Evolutionary conservation across 2,797 vertebrate species (phyloP).

Genomic region (Cichlasoma orientale): DNA sequence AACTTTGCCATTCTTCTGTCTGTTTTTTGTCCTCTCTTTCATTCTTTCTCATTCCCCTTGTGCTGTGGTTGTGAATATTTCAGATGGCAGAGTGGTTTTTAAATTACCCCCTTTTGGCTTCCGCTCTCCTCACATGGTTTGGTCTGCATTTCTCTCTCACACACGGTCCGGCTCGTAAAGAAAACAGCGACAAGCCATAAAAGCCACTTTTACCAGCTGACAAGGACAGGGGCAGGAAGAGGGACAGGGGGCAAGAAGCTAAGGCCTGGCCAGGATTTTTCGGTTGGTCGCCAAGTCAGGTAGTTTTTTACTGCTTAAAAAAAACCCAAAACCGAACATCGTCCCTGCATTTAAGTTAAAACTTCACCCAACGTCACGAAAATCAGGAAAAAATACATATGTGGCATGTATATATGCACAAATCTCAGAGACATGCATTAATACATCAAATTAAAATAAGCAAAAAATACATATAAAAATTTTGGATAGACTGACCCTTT

Average conservation of each 20-base stretch:
- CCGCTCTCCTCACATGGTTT: constrained; percentile 79
- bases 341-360: not conserved
- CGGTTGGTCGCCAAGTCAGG: constrained; percentile 27
- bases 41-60: constrained; percentile 47
- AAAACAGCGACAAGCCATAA: constrained; percentile 81
- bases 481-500: too few species aligned
- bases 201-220: constrained; percentile 81
- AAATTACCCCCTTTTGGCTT: constrained; percentile 83
- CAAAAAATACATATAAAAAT: too few species aligned
- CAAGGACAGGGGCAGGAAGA: constrained; percentile 69
- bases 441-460: too few species aligned
- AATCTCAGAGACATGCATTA: too few species aligned
- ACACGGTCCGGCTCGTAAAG: constrained; percentile 75
- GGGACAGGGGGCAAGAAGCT: constrained; percentile 48
- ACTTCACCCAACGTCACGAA: not conserved
- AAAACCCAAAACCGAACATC: not conserved
- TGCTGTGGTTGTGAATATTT: constrained; percentile 79
- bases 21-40: constrained; percentile 13
- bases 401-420: too few species aligned
- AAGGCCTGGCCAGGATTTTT: constrained; percentile 35
- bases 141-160: constrained; percentile 77
- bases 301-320: constrained; percentile 12
- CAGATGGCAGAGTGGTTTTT: constrained; percentile 81
- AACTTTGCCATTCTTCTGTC: constrained; percentile 31
- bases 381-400: not conserved